A percentile compares a stretch with the other conserved stretches of the same genome.
Evolutionary conservation across 2,113 vertebrate species (phyloP).

Genomic region (Alouatta palliata): DNA sequence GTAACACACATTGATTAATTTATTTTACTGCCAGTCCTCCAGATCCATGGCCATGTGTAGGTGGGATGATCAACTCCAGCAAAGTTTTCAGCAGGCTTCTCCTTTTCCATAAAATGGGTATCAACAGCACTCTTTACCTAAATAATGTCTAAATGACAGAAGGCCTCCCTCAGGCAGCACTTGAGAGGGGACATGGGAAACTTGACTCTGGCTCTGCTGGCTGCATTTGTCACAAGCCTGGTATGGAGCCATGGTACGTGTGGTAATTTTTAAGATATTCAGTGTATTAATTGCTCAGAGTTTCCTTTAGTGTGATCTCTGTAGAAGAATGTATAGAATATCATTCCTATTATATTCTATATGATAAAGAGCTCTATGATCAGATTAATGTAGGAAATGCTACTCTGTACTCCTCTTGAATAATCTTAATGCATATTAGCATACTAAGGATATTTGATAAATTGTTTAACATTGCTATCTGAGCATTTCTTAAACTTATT

Average conservation of each 20-base stretch:
- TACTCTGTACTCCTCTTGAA: neutral
- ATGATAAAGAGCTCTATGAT: neutral
- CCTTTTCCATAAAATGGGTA: neutral
- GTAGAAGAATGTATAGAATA: neutral
- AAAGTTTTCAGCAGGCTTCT: neutral
- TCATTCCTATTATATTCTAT: neutral
- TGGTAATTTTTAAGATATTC: neutral
- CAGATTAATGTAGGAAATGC: neutral
- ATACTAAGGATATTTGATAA: neutral
- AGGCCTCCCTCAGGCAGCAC: neutral
- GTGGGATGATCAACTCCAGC: neutral
- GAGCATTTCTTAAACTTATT: neutral
- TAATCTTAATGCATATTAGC: neutral
- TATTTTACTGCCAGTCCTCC: neutral
- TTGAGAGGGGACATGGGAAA: neutral
- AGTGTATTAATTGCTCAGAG: neutral
- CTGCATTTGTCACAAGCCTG: neutral
- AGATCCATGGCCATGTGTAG: no score
- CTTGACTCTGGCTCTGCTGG: neutral
- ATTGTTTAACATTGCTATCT: neutral
- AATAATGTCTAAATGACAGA: neutral
- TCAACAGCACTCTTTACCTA: neutral
- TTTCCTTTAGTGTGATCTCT: neutral
- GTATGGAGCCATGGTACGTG: fast-evolving
- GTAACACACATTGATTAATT: neutral